These are phyloP conservation scores for Catocala sponsa DNA, from an alignment of 2,888 invertebrate species.

Conservation along the genomic window DNA sequence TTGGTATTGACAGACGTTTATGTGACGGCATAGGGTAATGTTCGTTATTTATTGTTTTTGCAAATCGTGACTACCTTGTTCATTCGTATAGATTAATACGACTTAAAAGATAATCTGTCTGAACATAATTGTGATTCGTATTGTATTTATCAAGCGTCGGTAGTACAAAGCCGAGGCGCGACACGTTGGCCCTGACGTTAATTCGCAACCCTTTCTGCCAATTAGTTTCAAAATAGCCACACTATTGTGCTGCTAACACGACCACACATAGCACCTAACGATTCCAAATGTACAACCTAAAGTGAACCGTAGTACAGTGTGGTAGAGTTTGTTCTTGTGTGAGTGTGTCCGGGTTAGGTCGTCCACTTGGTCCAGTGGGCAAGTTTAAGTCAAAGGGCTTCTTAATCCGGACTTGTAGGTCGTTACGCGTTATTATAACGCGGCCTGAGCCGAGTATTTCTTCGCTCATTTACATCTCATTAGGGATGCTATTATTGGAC, in stretches of 20 bases:
- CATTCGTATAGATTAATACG: neutral
- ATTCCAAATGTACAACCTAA: constrained; percentile 47
- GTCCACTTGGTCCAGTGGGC: constrained; percentile 74
- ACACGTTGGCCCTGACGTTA: constrained; percentile 83
- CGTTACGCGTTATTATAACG: constrained; percentile 89
- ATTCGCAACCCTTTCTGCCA: constrained; percentile 88
- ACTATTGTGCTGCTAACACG: constrained; percentile 82
- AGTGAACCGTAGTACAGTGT: constrained; percentile 51
- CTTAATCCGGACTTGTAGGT: constrained; percentile 88
- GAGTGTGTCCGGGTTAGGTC: constrained; percentile 53
- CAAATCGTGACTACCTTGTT: constrained; percentile 7
- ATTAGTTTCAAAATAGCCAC: constrained; percentile 87
- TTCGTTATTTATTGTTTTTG: constrained; percentile 37
- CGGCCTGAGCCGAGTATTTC: constrained; percentile 82
- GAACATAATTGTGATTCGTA: constrained; percentile 59
- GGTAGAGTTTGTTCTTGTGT: constrained; percentile 56
- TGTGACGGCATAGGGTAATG: constrained; percentile 24
- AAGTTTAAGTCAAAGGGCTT: constrained; percentile 88
- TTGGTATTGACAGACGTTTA: constrained; percentile 39
- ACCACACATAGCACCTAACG: constrained; percentile 78
- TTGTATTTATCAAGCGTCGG: constrained; percentile 67
- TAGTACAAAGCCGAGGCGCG: constrained; percentile 75
- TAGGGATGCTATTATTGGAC: constrained; percentile 84
- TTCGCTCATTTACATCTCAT: constrained; percentile 89
- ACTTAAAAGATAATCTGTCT: constrained; percentile 34